A percentile compares a stretch with the other conserved stretches of the same genome.
phyloP scores from a whole-genome alignment of 2,888 invertebrate genomes.

The Acheta domesticus region DNA sequence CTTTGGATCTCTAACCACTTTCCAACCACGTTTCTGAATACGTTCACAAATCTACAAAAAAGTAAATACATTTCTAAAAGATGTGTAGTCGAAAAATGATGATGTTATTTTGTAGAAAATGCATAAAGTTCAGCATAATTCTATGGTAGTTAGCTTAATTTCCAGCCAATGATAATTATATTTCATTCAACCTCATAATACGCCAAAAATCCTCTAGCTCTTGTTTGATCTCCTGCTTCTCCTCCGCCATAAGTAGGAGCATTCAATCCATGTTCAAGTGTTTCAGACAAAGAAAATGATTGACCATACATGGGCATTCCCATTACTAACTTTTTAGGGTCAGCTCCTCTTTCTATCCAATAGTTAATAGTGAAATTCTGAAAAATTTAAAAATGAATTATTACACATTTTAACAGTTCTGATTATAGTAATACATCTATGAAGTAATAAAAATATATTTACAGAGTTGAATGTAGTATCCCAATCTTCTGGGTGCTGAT shows the following conservation, averaged over 20 bases:
- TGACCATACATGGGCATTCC: constrained; percentile 89
- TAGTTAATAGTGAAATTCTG: constrained; percentile 84
- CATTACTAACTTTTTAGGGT: constrained; percentile 72
- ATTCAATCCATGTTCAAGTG: constrained; percentile 63
- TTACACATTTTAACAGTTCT: not conserved
- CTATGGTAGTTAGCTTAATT: too few relatives aligned
- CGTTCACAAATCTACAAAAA: constrained; percentile 71
- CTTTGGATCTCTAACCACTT: constrained; percentile 70
- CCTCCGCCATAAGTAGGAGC: constrained; percentile 80
- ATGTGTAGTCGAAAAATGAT: too few relatives aligned
- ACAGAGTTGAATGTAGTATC: constrained; percentile 76
- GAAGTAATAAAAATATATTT: constrained; percentile 38
- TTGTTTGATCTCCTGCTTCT: constrained; percentile 82
- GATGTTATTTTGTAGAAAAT: not conserved
- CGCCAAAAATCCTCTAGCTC: constrained; percentile 81
- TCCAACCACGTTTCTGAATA: constrained; percentile 71
- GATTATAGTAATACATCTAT: not conserved
- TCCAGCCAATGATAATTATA: too few relatives aligned
- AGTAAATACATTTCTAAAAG: not conserved
- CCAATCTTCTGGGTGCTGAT: constrained; percentile 67
- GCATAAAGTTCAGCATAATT: not conserved
- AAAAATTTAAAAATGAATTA: constrained; percentile 34
- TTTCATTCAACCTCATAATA: constrained; percentile 78
- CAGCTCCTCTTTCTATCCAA: constrained; percentile 80
- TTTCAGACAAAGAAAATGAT: constrained; percentile 75